Conservation (phyloP, 2,888 invertebrate species). For the Dryocosmus kuriphilus region DNA sequence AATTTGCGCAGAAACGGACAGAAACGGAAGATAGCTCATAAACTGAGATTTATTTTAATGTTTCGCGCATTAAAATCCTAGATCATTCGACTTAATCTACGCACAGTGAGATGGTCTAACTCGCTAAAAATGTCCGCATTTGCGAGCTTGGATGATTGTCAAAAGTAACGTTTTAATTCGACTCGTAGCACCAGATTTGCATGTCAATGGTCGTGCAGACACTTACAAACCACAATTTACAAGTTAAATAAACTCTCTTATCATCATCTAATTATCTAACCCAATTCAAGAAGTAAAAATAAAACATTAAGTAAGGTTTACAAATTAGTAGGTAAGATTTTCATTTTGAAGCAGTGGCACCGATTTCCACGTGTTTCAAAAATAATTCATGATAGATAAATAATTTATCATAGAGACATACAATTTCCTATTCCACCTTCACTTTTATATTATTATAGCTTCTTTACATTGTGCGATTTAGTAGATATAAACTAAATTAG, state of each 20-base stretch:
- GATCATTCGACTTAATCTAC: constrained; percentile 21
- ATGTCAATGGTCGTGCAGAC: not conserved
- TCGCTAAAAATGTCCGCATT: not conserved
- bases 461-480: constrained; percentile 19
- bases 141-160: constrained; percentile 25
- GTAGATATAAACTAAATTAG: not conserved
- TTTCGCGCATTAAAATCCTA: not conserved
- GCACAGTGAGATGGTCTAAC: not conserved
- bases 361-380: not conserved
- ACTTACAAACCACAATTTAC: not conserved
- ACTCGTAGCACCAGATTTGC: not conserved
- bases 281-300: not conserved
- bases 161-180: constrained; percentile 13
- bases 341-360: too few relatives aligned
- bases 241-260: constrained; percentile 4
- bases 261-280: not conserved
- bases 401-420: not conserved
- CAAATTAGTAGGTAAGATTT: too few relatives aligned
- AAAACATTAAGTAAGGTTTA: not conserved
- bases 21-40: constrained; percentile 12
- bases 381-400: not conserved
- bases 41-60: not conserved
- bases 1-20: constrained; percentile 16
- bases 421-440: not conserved
- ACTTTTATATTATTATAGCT: not conserved